Evolutionary conservation across 2,113 vertebrate species (phyloP), one percentile per base, ranked within the genome.

Genomic region (Daboia siamensis): DNA sequence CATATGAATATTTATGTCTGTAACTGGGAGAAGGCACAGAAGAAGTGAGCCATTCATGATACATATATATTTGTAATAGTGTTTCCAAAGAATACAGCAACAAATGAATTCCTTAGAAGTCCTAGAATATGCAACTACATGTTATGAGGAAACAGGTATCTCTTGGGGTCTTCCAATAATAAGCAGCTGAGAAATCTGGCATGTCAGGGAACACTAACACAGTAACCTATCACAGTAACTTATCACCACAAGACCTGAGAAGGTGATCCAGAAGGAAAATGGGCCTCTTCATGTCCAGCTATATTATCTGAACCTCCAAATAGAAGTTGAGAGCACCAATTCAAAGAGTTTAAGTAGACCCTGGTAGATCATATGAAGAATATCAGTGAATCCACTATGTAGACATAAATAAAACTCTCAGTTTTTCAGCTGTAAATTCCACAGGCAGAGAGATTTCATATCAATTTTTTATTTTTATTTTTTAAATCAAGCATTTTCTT

Each of bases 11-110:
- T 17, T 33, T 48, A n/a, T 90, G 69, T 51, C 69, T 84, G 4
- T 86, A 57, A 23, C 59, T 3, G 6, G 13, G 64, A 51, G 51
- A 26, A n/a, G 74, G 74, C 15, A 52, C 11, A 15, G n/a, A 56
- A 0, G 0, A 0, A 87, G 51, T 74, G 86, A 17, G 55, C 9
- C 1, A 20, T 26, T 0, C 0, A n/a, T 15, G 2, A 44, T 89
- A 17, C 48, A 46, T 85, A 56, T 91, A 91, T 26, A 85, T 51
- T 51, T 55, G 92, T 55, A 44, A 57, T 23, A 55, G 56, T 29
- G 26, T 26, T 92, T 94, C 93, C 5, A 93, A 55, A 90, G 8
- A 46, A 55, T 74, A 48, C 29, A 55, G 54, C 13, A 55, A 55
- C 54, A 51, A 51, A 51, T 51, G 48, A 51, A 51, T 51, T 51